Percentiles rank a stretch among this genome's conserved stretches.
Evolutionary conservation across 35 echinoderm and acorn worm species (phyloP).

Genomic region (Ophiothrix spiculata): DNA sequence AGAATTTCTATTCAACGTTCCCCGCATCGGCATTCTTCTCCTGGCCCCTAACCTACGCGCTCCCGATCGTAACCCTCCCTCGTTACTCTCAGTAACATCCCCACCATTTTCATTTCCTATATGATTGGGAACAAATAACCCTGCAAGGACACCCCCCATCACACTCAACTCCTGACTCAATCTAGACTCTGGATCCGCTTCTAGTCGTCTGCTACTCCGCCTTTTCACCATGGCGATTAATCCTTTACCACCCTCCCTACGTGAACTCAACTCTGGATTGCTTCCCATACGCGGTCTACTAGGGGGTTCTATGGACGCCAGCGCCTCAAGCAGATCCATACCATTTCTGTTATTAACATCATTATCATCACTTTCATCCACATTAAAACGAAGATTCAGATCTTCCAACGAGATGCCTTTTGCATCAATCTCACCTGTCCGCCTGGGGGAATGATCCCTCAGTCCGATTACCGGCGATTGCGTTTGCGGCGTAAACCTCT

Average conservation of each 20-base stretch:
- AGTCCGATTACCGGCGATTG: slow-evolving; percentile 13
- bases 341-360: no score
- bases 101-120: neutral
- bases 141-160: neutral
- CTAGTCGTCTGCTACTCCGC: neutral
- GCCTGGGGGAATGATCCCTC: slow-evolving; percentile 70
- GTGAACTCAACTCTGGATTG: neutral
- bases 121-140: neutral
- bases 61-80: neutral
- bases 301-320: neutral
- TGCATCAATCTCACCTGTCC: slow-evolving; percentile 69
- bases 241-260: neutral
- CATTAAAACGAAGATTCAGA: neutral
- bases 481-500: slow-evolving; percentile 40
- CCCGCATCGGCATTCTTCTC: neutral
- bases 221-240: no score
- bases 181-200: neutral
- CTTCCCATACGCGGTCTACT: neutral
- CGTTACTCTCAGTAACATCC: neutral
- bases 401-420: neutral
- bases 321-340: neutral
- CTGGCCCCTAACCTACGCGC: no score
- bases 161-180: neutral
- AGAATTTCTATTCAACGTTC: neutral
- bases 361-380: neutral